phyloP scores from a whole-genome alignment of 2,797 vertebrate species.

The Hafferia zeledoni region DNA sequence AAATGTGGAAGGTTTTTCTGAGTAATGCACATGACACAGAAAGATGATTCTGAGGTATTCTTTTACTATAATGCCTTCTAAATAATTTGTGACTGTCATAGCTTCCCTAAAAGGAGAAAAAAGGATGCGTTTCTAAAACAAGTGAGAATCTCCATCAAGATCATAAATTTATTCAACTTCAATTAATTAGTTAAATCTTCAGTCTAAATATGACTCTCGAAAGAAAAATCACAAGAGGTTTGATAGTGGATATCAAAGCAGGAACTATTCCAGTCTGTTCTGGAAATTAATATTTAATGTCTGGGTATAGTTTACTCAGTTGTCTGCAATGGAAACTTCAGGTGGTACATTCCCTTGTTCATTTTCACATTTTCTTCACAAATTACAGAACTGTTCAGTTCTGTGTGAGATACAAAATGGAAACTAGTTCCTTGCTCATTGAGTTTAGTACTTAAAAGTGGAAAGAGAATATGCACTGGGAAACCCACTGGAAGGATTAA shows the following conservation, averaged over 20 bases:
- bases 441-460: neutral
- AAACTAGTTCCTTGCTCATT: neutral
- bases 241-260: neutral
- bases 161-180: neutral
- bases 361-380: neutral
- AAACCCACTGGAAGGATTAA: conserved; percentile 35
- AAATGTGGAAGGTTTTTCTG: neutral
- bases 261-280: neutral
- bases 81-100: neutral
- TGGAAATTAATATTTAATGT: neutral
- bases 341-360: neutral
- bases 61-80: neutral
- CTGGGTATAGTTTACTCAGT: neutral
- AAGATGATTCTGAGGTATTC: neutral
- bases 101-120: neutral
- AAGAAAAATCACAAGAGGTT: neutral
- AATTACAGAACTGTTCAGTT: neutral
- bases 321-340: neutral
- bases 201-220: neutral
- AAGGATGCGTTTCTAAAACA: neutral
- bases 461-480: conserved; percentile 20
- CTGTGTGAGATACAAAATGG: neutral
- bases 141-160: neutral
- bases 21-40: neutral
- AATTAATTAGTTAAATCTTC: neutral